Conservation (phyloP, 2,797 vertebrate species). For the Salarias fasciatus region DNA sequence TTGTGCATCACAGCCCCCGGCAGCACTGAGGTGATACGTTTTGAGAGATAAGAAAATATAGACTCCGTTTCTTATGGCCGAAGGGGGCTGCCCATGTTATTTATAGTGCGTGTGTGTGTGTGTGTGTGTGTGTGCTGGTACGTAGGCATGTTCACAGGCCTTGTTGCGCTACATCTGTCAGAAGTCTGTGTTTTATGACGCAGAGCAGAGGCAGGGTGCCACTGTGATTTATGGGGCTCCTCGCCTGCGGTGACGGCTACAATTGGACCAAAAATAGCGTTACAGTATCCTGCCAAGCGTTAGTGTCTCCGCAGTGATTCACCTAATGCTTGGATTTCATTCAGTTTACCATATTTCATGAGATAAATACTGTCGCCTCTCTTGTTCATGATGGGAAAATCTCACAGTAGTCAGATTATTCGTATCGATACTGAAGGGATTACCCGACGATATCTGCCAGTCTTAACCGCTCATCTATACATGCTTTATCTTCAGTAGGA, state of each 20-base stretch:
- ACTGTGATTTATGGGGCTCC: constrained; percentile 68
- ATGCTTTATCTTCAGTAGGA: too few species aligned
- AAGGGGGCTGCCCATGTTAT: constrained; percentile 7
- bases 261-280: constrained; percentile 46
- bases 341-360: constrained; percentile 11
- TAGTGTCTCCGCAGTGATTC: constrained; percentile 8
- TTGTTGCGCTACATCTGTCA: constrained; percentile 18
- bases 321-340: constrained; percentile 8
- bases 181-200: constrained; percentile 47
- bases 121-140: constrained; percentile 1
- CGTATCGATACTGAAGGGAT: too few species aligned
- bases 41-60: constrained; percentile 21
- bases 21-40: constrained; percentile 9
- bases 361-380: too few species aligned
- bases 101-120: not conserved
- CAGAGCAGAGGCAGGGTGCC: constrained; percentile 44
- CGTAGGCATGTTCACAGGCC: constrained; percentile 16
- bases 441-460: too few species aligned
- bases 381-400: too few species aligned
- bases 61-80: constrained; percentile 9
- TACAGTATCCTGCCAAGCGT: constrained; percentile 19
- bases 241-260: constrained; percentile 36
- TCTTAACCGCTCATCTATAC: too few species aligned
- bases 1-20: constrained; percentile 21
- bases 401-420: too few species aligned